phyloP scores from a whole-genome alignment of 2,888 invertebrate species.

The Cantharis rustica region DNA sequence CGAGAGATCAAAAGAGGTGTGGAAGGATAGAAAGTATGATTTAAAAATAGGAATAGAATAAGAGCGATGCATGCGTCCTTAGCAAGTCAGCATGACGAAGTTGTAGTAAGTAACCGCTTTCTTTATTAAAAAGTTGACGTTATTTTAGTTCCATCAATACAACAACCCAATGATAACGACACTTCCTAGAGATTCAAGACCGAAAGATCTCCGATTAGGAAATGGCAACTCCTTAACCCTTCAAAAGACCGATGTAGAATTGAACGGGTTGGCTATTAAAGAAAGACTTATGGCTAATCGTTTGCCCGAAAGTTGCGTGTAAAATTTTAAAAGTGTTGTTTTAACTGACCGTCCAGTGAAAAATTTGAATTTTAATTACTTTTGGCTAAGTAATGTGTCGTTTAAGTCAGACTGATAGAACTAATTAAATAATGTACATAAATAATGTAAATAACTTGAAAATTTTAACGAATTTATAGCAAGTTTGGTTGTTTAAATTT shows the following conservation, averaged over 20 bases:
- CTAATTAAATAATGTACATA: constrained; percentile 20
- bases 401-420: constrained; percentile 26
- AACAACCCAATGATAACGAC: constrained; percentile 62
- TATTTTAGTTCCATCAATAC: constrained; percentile 53
- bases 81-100: not conserved
- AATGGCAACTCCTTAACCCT: constrained; percentile 60
- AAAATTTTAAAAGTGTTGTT: constrained; percentile 49
- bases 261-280: constrained; percentile 86
- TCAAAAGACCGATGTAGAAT: constrained; percentile 57
- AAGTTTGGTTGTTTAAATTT: constrained; percentile 22
- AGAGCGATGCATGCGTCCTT: not conserved
- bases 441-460: constrained; percentile 28
- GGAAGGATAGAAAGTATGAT: not conserved
- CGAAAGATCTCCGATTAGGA: constrained; percentile 57
- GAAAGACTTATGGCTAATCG: constrained; percentile 85
- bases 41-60: not conserved
- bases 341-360: constrained; percentile 28
- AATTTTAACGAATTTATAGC: constrained; percentile 20
- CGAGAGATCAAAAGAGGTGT: not conserved
- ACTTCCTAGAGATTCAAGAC: constrained; percentile 63
- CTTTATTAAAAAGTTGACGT: not conserved
- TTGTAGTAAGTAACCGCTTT: not conserved
- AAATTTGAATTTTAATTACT: not conserved
- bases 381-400: constrained; percentile 7
- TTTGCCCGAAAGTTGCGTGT: constrained; percentile 88